phyloP scores from a whole-genome alignment of 2,797 vertebrate genomes.

The Lacerta agilis region DNA sequence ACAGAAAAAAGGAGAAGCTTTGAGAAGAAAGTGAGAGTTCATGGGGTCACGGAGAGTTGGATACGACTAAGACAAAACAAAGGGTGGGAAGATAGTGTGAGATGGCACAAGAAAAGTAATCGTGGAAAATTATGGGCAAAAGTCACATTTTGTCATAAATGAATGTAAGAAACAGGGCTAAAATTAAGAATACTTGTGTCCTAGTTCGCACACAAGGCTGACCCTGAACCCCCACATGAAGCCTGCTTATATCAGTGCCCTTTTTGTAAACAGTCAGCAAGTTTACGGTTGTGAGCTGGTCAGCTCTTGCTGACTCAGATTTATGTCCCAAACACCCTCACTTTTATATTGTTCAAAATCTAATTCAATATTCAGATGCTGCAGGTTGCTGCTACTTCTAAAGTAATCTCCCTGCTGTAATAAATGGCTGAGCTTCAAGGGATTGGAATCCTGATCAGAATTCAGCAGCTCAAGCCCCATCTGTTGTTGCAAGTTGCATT shows the following conservation, averaged over 20 bases:
- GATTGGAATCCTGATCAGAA: constrained; percentile 38
- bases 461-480: constrained; percentile 53
- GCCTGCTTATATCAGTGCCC: background rate
- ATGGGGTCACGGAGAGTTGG: no score
- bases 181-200: background rate
- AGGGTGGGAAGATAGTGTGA: background rate
- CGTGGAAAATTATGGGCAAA: background rate
- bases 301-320: background rate
- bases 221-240: background rate
- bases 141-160: background rate
- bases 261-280: background rate
- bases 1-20: no score
- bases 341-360: constrained; percentile 15
- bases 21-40: no score
- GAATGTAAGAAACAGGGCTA: background rate
- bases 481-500: constrained; percentile 56
- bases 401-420: background rate
- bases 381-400: background rate
- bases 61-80: no score
- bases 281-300: no score
- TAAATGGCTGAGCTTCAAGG: constrained; percentile 16
- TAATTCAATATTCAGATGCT: background rate
- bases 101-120: background rate
- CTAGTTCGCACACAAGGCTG: background rate
- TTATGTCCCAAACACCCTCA: background rate